A percentile compares a stretch with the other conserved stretches of the same genome.
Conservation (phyloP, 2,888 invertebrate species). For the Lycia hirtaria region DNA sequence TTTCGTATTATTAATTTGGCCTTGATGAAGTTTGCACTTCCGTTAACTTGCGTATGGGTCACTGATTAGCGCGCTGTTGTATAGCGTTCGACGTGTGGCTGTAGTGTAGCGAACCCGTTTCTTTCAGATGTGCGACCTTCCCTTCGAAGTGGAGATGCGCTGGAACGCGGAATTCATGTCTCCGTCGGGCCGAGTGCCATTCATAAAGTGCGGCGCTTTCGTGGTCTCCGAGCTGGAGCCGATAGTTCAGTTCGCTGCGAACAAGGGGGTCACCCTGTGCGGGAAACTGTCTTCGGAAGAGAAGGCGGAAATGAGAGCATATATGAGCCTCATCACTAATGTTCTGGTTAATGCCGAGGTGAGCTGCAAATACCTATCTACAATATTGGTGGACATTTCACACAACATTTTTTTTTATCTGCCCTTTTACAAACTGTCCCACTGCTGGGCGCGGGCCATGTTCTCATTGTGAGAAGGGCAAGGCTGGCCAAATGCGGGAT, state of each 20-base stretch:
- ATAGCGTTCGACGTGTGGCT: too few relatives aligned
- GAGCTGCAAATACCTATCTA: too few relatives aligned
- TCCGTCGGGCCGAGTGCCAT: conserved; percentile 96
- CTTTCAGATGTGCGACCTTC: conserved; percentile 92
- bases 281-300: conserved; percentile 89
- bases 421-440: too few relatives aligned
- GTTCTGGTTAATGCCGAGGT: conserved; percentile 97
- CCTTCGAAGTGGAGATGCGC: conserved; percentile 92
- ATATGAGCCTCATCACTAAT: conserved; percentile 95
- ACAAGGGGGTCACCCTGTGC: conserved; percentile 92
- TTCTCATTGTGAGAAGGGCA: too few relatives aligned
- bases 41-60: too few relatives aligned
- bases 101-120: neutral
- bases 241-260: conserved; percentile 94
- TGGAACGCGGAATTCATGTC: conserved; percentile 99
- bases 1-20: too few relatives aligned
- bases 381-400: too few relatives aligned
- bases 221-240: conserved; percentile 96
- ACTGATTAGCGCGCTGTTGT: too few relatives aligned
- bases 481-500: too few relatives aligned
- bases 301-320: conserved; percentile 96
- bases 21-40: too few relatives aligned
- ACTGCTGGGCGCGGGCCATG: too few relatives aligned
- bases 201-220: conserved; percentile 95
- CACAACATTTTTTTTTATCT: too few relatives aligned